These are phyloP conservation scores for Phenganax stokvisi DNA, from an alignment of 92 coral and sea anemone genomes.

Conservation along the genomic window DNA sequence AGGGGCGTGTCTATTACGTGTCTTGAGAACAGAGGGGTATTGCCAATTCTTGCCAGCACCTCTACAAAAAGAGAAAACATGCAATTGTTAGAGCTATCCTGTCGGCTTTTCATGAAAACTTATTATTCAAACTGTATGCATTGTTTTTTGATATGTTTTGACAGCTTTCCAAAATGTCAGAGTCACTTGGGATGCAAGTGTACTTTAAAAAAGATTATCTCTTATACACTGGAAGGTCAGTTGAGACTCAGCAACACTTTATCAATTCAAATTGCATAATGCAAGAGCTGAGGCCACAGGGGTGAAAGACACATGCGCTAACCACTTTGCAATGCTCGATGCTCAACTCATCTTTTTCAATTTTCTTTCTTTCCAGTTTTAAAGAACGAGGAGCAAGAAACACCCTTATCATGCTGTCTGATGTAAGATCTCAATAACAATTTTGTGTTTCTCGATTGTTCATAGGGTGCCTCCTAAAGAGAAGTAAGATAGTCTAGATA, in stretches of 20 bases:
- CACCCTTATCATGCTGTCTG: conserved; percentile 62
- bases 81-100: too few species aligned
- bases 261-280: background rate
- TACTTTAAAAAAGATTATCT: conserved; percentile 72
- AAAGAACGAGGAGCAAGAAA: conserved; percentile 81
- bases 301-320: background rate
- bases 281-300: too few species aligned
- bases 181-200: conserved; percentile 54
- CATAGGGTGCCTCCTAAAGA: background rate
- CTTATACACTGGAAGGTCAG: conserved; percentile 68
- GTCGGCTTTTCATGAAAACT: background rate
- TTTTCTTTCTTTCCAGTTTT: conserved; percentile 51
- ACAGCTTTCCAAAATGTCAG: conserved; percentile 61
- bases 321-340: background rate
- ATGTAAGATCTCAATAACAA: conserved; percentile 36
- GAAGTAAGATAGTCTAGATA: background rate
- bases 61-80: too few species aligned
- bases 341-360: background rate
- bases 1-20: too few species aligned
- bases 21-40: too few species aligned
- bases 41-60: too few species aligned
- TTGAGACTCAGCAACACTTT: background rate
- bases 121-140: background rate
- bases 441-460: background rate
- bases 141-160: background rate